Conservation (phyloP, 2,113 vertebrate species). For the Cyanoderma ruficeps region DNA sequence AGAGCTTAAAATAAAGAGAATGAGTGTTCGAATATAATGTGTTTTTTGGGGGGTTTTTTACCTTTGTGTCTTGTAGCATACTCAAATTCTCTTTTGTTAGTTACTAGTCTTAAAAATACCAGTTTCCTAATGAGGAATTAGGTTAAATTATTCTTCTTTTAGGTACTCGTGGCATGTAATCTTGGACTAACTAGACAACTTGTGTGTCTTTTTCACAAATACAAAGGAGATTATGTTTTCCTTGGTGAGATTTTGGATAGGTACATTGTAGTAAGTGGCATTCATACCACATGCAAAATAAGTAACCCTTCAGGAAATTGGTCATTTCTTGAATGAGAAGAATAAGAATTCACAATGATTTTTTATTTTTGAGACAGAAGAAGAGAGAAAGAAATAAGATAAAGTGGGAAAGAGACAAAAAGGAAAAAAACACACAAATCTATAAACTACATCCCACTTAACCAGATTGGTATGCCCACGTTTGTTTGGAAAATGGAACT, state of each 20-base stretch:
- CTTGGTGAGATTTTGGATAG: not conserved
- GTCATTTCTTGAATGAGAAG: not conserved
- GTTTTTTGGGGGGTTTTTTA: not conserved
- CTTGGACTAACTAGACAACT: not conserved
- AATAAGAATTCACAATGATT: not conserved
- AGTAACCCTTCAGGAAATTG: not conserved
- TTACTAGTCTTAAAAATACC: not conserved
- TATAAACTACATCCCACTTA: not conserved
- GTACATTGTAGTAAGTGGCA: not conserved
- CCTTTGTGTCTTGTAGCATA: not conserved
- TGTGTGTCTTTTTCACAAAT: not conserved
- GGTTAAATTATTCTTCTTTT: not conserved
- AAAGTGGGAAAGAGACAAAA: not conserved
- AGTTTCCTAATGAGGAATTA: not conserved
- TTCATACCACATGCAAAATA: not conserved
- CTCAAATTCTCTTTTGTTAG: not conserved
- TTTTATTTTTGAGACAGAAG: not conserved
- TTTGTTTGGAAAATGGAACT: not conserved
- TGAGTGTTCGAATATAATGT: not conserved
- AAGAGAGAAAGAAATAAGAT: not conserved
- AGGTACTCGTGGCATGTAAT: not conserved
- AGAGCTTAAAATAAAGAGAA: not conserved
- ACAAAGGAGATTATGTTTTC: not conserved
- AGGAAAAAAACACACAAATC: not conserved
- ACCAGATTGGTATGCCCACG: not conserved